Evolutionary conservation across 2,888 invertebrate genomes (phyloP).

Genomic region (Frankliniella intonsa): DNA sequence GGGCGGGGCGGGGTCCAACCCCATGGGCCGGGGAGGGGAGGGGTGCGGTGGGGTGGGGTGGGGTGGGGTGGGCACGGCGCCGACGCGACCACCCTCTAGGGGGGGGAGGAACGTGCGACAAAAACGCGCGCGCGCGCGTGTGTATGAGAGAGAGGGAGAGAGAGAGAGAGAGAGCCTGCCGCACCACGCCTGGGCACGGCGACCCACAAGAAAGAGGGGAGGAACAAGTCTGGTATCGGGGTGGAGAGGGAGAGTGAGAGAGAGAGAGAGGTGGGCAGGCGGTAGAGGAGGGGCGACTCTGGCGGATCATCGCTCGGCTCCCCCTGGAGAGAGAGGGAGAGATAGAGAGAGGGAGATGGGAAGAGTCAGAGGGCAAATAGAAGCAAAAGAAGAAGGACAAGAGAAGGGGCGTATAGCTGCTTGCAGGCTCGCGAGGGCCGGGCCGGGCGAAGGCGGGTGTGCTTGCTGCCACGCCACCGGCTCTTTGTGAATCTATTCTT

Average conservation of each 20-base stretch:
- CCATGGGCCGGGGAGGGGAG: neutral
- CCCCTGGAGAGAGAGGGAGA: neutral
- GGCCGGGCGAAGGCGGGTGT: neutral
- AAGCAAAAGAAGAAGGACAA: neutral
- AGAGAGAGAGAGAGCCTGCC: neutral
- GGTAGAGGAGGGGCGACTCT: neutral
- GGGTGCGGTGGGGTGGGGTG: neutral
- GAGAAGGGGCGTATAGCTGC: neutral
- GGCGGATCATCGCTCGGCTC: neutral
- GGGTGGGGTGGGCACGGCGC: neutral
- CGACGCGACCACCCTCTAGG: neutral
- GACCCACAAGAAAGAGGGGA: slow-evolving; percentile 5
- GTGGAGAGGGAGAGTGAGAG: neutral
- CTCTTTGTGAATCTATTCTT: too few relatives aligned
- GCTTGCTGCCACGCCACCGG: neutral
- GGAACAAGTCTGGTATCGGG: neutral
- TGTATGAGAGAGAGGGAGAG: neutral
- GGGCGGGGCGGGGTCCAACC: neutral
- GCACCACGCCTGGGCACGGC: neutral
- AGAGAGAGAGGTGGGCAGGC: neutral
- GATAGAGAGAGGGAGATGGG: neutral
- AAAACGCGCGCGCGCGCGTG: slow-evolving; percentile 1
- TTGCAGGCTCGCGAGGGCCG: neutral
- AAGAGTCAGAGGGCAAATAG: neutral
- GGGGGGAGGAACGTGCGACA: slow-evolving; percentile 8